phyloP scores from a whole-genome alignment of 2,113 vertebrate species.

The Papio anubis region DNA sequence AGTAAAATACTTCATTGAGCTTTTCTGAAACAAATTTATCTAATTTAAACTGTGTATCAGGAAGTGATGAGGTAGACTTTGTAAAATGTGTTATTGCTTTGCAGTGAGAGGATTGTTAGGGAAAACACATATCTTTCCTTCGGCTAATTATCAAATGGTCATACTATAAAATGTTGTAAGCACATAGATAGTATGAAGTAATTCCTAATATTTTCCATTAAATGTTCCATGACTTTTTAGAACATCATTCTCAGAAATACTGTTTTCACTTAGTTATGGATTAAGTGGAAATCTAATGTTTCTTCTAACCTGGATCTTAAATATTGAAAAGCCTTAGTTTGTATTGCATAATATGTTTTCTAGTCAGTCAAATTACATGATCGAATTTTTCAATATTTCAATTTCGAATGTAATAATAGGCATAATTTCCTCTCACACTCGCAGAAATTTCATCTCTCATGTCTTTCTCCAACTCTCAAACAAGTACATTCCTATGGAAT shows the following conservation, averaged over 20 bases:
- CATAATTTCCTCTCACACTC: background rate
- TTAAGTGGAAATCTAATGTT: background rate
- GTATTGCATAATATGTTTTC: background rate
- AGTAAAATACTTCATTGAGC: background rate
- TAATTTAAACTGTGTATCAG: background rate
- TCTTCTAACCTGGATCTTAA: background rate
- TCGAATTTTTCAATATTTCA: background rate
- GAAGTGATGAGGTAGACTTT: background rate
- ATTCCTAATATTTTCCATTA: background rate
- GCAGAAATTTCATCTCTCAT: background rate
- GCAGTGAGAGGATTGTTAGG: background rate
- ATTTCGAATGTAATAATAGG: background rate
- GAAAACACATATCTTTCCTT: background rate
- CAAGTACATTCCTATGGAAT: background rate
- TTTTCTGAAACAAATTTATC: slow-evolving; percentile 52
- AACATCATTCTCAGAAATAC: background rate
- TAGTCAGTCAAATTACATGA: background rate
- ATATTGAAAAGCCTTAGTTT: background rate
- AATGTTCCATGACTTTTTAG: slow-evolving; percentile 6
- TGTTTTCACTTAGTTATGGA: background rate
- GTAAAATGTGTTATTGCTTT: background rate
- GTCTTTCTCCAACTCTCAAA: background rate
- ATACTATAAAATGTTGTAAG: background rate
- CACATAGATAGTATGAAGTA: background rate
- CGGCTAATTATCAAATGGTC: slow-evolving; percentile 10